phyloP scores from a whole-genome alignment of 1,140 invertebrate genomes.

The Drosophila funebris region DNA sequence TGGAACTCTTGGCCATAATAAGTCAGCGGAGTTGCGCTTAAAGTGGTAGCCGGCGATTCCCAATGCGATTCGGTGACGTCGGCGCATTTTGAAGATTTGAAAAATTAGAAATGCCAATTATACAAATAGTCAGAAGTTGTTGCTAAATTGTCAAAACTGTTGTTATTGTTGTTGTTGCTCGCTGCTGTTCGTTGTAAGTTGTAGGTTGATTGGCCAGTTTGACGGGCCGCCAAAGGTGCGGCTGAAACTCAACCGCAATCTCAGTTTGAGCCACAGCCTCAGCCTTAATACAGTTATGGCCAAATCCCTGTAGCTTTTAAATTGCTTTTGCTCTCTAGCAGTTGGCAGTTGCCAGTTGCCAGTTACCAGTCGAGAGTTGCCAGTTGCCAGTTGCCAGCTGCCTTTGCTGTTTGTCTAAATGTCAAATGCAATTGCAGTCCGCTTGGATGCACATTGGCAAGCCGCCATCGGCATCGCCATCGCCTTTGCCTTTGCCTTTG shows the following conservation, averaged over 20 bases:
- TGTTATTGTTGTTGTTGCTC: slow-evolving; percentile 21
- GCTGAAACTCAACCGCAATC: slow-evolving; percentile 38
- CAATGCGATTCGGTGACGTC: slow-evolving; percentile 42
- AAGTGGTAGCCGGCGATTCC: slow-evolving; percentile 31
- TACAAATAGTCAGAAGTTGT: slow-evolving; percentile 73
- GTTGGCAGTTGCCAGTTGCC: slow-evolving; percentile 57
- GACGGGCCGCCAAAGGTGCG: slow-evolving; percentile 78
- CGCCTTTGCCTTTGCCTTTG: slow-evolving; percentile 11
- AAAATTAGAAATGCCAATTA: slow-evolving; percentile 81
- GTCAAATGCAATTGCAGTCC: slow-evolving; percentile 73
- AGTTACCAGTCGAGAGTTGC: slow-evolving; percentile 26
- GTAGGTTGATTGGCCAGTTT: slow-evolving; percentile 70
- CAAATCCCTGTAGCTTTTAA: slow-evolving; percentile 58
- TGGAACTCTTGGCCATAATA: slow-evolving; percentile 54
- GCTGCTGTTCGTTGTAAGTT: slow-evolving; percentile 4
- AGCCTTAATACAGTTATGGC: slow-evolving; percentile 66
- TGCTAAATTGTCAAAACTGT: slow-evolving; percentile 77
- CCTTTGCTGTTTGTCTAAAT: slow-evolving; percentile 64
- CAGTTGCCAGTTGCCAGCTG: slow-evolving; percentile 34
- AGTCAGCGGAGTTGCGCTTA: slow-evolving; percentile 38
- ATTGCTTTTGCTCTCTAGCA: slow-evolving; percentile 56
- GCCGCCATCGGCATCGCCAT: background rate
- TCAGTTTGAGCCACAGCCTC: slow-evolving; percentile 18
- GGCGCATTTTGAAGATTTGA: slow-evolving; percentile 56
- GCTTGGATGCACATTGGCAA: slow-evolving; percentile 59